Evolutionary conservation across 2,113 vertebrate genomes (phyloP), one percentile per base, ranked within the genome.

Genomic region (Rhegmatorhina hoffmannsi): DNA sequence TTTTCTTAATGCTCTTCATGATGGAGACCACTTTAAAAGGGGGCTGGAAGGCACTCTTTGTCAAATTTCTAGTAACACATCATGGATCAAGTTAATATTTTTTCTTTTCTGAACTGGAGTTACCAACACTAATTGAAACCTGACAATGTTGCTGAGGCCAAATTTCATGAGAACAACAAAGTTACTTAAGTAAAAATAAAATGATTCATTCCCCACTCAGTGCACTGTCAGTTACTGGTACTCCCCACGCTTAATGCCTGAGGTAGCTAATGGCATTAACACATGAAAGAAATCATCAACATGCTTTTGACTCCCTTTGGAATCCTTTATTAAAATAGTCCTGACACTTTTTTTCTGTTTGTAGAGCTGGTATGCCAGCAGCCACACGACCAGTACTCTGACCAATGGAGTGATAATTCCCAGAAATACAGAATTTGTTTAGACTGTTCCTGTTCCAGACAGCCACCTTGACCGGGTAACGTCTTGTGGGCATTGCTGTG

Each of bases 241-340:
- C 96, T 96, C 92, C 92, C 92, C 90, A 96, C n/a, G 90, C 94
- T 95, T 91, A 94, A 84, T 91, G 94, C 95, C 95, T 94, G 94
- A 95, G 95, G 96, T 96, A 93, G 90, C 76, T 96, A 94, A 96
- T 93, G 90, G 93, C 89, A 90, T 96, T 96, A 96, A 97, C 94
- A 96, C 93, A 97, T 98, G 95, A 97, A 93, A 95, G 96, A 97
- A 98, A 96, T 97, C 94, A 97, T 97, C 97, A 97, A 88, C 85
- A 50, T 93, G 69, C 88, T 94, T 92, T 93, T 87, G 91, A 90
- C 74, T 95, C 76, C 82, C 88, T 90, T 96, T 89, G 89, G 95
- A 96, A 95, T 97, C 58, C 24, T 93, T 96, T 96, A 95, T 97
- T 96, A 97, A 98, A 98, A 97, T 97, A 98, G 84, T 70, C 76